Percentiles rank a stretch among this genome's conserved stretches.
Conservation (phyloP, 2,113 vertebrate genomes). For the Merops nubicus region DNA sequence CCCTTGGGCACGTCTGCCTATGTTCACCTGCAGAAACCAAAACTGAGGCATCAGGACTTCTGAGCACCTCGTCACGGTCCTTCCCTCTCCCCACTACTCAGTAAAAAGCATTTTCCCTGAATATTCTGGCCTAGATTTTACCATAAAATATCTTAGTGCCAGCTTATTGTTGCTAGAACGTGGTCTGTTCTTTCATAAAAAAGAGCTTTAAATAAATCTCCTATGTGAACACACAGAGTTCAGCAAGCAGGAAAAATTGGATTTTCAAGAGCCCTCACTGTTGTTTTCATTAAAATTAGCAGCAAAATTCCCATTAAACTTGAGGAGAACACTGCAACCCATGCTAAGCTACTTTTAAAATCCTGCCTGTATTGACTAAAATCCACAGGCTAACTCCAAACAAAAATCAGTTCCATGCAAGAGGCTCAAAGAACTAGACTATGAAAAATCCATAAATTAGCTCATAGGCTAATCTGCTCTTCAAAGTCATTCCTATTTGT, state of each 20-base stretch:
- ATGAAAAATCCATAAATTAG: conserved; percentile 60
- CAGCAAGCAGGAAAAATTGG: conserved; percentile 2
- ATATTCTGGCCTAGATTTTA: conserved; percentile 19
- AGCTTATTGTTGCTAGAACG: neutral
- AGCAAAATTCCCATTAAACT: conserved; percentile 15
- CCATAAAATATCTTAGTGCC: neutral
- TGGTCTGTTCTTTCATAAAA: conserved; percentile 31
- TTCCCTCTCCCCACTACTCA: neutral
- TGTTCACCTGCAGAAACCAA: neutral
- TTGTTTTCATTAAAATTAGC: conserved; percentile 16
- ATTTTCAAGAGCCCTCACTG: conserved; percentile 13
- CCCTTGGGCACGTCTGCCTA: neutral
- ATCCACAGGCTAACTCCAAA: neutral
- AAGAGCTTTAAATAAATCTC: conserved; percentile 49
- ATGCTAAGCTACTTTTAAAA: conserved; percentile 32
- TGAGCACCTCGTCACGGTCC: accelerated
- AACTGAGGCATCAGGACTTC: neutral
- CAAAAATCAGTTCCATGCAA: neutral
- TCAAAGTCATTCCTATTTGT: conserved; percentile 54
- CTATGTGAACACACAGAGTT: neutral
- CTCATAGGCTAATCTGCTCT: conserved; percentile 43
- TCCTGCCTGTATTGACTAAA: conserved; percentile 5
- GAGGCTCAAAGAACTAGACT: conserved; percentile 7
- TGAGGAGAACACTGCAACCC: neutral
- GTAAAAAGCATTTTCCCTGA: neutral